phyloP scores from a whole-genome alignment of 1,140 invertebrate species.

The Scaptomyza montana region DNA sequence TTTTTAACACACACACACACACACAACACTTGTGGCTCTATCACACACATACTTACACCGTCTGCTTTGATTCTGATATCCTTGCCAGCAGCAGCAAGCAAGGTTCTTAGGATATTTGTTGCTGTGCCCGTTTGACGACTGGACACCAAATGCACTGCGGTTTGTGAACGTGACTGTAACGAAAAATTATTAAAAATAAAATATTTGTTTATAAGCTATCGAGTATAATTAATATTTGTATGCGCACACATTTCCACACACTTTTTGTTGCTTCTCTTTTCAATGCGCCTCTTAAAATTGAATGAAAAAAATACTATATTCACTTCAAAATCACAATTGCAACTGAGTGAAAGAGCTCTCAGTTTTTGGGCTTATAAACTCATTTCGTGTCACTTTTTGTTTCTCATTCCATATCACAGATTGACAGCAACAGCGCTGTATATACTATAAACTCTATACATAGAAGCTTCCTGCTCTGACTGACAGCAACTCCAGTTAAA shows the following conservation, averaged over 20 bases:
- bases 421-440: slow-evolving; percentile 61
- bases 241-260: slow-evolving; percentile 49
- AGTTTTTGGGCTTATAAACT: slow-evolving; percentile 74
- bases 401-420: slow-evolving; percentile 72
- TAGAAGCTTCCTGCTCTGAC: slow-evolving; percentile 26
- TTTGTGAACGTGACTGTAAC: slow-evolving; percentile 88
- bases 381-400: slow-evolving; percentile 72
- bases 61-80: slow-evolving; percentile 93
- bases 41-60: slow-evolving; percentile 88
- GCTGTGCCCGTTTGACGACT: slow-evolving; percentile 94
- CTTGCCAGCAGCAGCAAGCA: slow-evolving; percentile 93
- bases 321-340: slow-evolving; percentile 75
- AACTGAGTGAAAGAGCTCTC: slow-evolving; percentile 64
- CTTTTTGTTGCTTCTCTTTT: slow-evolving; percentile 19
- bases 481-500: slow-evolving; percentile 27
- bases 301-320: slow-evolving; percentile 41
- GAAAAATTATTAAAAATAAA: slow-evolving; percentile 9
- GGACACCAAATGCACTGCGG: slow-evolving; percentile 95
- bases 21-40: slow-evolving; percentile 64
- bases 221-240: slow-evolving; percentile 1
- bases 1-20: slow-evolving; percentile 15
- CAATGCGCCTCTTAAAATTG: not conserved
- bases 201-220: slow-evolving; percentile 7
- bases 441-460: not conserved
- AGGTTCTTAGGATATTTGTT: slow-evolving; percentile 92